Conservation (phyloP, 2,888 invertebrate species). For the Tetranychus piercei region DNA sequence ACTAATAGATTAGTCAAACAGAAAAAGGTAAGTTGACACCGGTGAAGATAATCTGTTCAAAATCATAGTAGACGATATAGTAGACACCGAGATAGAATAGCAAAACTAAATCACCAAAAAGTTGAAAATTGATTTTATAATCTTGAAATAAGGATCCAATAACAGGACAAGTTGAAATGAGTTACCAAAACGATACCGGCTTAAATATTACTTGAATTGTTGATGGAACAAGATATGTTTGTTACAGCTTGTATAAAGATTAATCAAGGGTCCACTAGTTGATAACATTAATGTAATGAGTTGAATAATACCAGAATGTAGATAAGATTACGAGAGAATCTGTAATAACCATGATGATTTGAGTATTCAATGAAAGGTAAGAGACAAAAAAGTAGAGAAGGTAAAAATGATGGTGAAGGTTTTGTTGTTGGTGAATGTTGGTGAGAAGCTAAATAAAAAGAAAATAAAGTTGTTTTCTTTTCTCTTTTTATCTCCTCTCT, state of each 20-base stretch:
- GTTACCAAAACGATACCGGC: too few species aligned
- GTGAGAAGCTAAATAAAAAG: not conserved
- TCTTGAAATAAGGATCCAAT: not conserved
- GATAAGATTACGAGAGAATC: not conserved
- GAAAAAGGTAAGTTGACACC: not conserved
- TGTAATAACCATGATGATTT: not conserved
- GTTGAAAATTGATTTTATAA: not conserved
- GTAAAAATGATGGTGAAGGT: not conserved
- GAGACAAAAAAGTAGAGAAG: not conserved
- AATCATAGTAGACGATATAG: not conserved
- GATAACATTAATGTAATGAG: not conserved
- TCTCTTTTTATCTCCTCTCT: not conserved
- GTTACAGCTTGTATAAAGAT: not conserved
- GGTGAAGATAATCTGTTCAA: not conserved
- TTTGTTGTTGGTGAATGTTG: too few species aligned
- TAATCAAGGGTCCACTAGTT: not conserved
- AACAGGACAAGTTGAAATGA: not conserved
- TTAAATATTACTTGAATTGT: too few species aligned
- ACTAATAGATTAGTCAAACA: not conserved
- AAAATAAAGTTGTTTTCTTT: not conserved
- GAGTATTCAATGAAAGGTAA: not conserved
- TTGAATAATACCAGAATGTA: not conserved
- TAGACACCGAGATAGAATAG: not conserved
- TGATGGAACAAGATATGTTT: not conserved
- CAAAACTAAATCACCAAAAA: not conserved